Evolutionary conservation across 2,888 invertebrate species (phyloP), one percentile per base, ranked within the genome.

Genomic region (Exephanes ischioxanthus): DNA sequence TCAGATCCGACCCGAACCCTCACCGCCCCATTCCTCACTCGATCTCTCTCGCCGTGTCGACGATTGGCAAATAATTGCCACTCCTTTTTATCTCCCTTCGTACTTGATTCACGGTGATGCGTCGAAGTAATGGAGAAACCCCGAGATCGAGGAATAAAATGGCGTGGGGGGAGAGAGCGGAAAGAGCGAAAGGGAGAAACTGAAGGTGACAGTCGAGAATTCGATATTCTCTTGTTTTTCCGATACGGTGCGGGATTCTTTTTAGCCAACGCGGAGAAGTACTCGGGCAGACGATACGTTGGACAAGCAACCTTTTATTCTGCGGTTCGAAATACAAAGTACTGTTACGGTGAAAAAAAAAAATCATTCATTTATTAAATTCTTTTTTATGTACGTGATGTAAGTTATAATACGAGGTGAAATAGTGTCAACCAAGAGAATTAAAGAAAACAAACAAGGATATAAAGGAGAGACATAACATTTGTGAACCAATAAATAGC

Each of bases 1-100:
- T 92, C 89, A 89, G 92, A 92, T 90, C 89, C 89, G 86, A 87
- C 87, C 79, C 30, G 68, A 88, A 89, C 88, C 45, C 86, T 81
- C 76, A 83, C 71, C 83, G 53, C 70, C 48, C 19, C 22, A 16
- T 2, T 3, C 41, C 67, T 45, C 66, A 53, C 55, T 41, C 51
- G 26, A 30, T 41, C 71, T 53, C 33, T 26, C 26, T 51, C 16
- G 22, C 41, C 61, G 61, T 79, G 81, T 80, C 71, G 78, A 83
- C 82, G 80, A 89, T 89, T 82, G 86, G 86, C 83, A 86, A 88
- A 88, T 89, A 89, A 89, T 88, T 87, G 84, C 75, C 73, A 70
- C 80, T 85, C 76, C 73, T 87, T 84, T 86, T 85, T 86, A 71
- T 86, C 53, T 71, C 61, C 66, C 84, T 68, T 79, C 55, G 58